phyloP scores from a whole-genome alignment of 2,888 invertebrate species.

The Fragum whitleyi region DNA sequence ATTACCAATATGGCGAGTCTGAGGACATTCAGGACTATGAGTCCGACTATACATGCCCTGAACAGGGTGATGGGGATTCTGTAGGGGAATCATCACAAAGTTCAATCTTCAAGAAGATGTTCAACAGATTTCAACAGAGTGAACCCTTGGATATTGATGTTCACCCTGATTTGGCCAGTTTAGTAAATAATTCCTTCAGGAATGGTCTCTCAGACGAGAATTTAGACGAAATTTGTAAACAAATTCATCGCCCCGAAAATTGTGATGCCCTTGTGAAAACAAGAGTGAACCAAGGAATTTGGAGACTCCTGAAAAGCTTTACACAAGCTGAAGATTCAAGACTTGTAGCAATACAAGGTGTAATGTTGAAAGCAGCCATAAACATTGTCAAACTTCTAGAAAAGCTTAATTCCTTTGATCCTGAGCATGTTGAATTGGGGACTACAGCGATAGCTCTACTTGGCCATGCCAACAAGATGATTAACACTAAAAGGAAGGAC shows the following conservation, averaged over 20 bases:
- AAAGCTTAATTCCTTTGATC: background rate
- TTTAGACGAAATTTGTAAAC: no score
- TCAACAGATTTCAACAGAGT: slow-evolving; percentile 17
- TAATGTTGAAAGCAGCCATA: slow-evolving; percentile 22
- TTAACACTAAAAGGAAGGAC: slow-evolving; percentile 36
- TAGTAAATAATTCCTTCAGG: slow-evolving; percentile 30
- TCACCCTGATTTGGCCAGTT: slow-evolving; percentile 16
- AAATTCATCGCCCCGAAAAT: slow-evolving; percentile 17
- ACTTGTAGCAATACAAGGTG: slow-evolving; percentile 13
- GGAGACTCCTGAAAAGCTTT: slow-evolving; percentile 31
- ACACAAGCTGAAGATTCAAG: slow-evolving; percentile 36
- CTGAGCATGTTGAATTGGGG: slow-evolving; percentile 4
- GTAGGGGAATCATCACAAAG: background rate
- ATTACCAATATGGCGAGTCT: background rate
- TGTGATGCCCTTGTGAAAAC: slow-evolving; percentile 27
- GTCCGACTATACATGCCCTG: background rate
- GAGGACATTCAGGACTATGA: background rate
- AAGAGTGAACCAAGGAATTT: slow-evolving; percentile 35
- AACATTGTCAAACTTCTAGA: slow-evolving; percentile 33
- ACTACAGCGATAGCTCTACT: slow-evolving; percentile 30
- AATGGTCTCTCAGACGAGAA: slow-evolving; percentile 29
- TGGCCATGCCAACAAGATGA: slow-evolving; percentile 37
- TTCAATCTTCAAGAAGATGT: slow-evolving; percentile 9
- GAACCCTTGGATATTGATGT: background rate
- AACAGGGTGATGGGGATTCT: slow-evolving; percentile 1